Evolutionary conservation across 2,888 invertebrate species (phyloP).

Genomic region (Sphaerophoria taeniata): DNA sequence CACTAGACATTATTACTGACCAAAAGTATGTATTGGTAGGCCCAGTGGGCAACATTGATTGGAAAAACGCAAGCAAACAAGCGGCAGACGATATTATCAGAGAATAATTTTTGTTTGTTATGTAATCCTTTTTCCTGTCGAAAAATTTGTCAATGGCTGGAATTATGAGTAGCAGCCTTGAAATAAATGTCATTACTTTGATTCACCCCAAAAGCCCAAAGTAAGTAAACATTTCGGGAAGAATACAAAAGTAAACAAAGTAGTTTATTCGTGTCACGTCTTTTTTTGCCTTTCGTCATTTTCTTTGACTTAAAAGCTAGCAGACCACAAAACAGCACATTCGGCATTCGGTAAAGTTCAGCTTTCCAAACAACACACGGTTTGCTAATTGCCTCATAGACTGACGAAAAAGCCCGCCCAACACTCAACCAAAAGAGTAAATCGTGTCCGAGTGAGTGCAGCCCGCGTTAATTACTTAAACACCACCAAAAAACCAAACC

Average conservation of each 20-base stretch:
- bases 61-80: background rate
- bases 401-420: background rate
- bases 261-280: too few relatives aligned
- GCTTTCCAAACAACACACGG: constrained; percentile 1
- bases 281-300: background rate
- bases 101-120: too few relatives aligned
- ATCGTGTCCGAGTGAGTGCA: background rate
- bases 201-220: background rate
- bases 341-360: constrained; percentile 32
- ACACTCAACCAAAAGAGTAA: background rate
- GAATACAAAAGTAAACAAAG: background rate
- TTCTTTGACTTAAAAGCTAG: background rate
- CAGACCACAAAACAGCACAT: background rate
- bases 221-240: background rate
- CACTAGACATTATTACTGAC: constrained; percentile 81
- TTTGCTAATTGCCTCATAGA: constrained; percentile 18
- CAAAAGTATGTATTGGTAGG: background rate
- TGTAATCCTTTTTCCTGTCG: background rate
- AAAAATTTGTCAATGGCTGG: background rate
- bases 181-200: background rate
- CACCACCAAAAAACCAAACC: background rate
- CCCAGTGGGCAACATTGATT: background rate
- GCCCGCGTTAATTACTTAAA: constrained; percentile 41
- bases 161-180: background rate
- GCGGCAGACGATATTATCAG: too few relatives aligned